Base-by-base conservation (phyloP, 2,113 vertebrate genomes). In the Amazona vittata region DNA sequence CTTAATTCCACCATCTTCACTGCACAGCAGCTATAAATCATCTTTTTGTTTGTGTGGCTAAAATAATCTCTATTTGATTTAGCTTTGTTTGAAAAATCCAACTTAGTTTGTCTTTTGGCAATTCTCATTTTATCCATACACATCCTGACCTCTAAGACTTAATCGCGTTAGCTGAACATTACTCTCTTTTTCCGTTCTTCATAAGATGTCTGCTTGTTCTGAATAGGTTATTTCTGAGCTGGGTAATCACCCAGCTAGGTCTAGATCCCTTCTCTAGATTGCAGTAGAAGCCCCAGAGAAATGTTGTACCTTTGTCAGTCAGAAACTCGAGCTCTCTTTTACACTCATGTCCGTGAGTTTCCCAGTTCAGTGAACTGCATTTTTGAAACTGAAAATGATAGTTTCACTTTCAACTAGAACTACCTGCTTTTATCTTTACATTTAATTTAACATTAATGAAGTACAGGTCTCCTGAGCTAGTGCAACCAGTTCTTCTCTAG, bases 181-280 rank as follows among this genome's bases (percentile, higher is more conserved):
- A 78, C 33, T 76, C 43, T 93, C 9, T 92, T 95, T 96, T 96
- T 96, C 94, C 86, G 24, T 93, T 84, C 86, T 91, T 60, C 3
- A 5, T 67, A 84, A 57, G 43, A 86, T 46, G 44, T 84, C 65
- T 89, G 8, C n/a, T 92, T 22, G 3, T 84, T 84, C 83, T 68
- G 59, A 89, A 78, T 22, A 82, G 69, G 55, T 84, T 87, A 22
- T 82, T 97, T 93, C 68, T 87, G 62, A 89, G 49, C 53, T 80
- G 44, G 9, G 25, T 94, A 92, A 77, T 84, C n/a, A 86, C 43
- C 70, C 57, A 68, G 5, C 12, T 81, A 70, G 43, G 35, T 86
- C 60, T 91, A 81, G 33, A 79, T 78, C 39, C 39, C 35, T 92
- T 75, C 39, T 28, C 41, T 79, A 79, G 39, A 55, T 82, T 89